A percentile compares a stretch with the other conserved stretches of the same genome.
These are phyloP conservation scores for Leistus spinibarbis DNA, from an alignment of 2,888 invertebrate species.

Conservation along the genomic window DNA sequence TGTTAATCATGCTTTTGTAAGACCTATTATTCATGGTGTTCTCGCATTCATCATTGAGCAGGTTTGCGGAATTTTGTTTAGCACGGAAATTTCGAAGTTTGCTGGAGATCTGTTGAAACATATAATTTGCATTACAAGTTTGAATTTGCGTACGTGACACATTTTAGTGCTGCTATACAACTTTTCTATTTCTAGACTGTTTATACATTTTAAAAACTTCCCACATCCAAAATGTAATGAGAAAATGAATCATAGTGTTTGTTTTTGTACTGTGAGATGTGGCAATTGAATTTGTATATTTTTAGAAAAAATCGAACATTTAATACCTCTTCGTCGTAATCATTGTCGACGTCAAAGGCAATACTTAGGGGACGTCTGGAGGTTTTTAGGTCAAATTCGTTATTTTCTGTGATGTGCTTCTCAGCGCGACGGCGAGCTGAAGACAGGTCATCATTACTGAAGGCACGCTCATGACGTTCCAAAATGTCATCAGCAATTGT, in stretches of 20 bases:
- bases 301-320: neutral
- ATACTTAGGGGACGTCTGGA: slow-evolving; percentile 48
- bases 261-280: neutral
- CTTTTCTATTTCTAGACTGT: neutral
- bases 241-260: slow-evolving; percentile 2
- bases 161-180: neutral
- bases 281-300: neutral
- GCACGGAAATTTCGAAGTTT: slow-evolving; percentile 67
- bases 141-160: neutral
- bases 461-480: slow-evolving; percentile 57
- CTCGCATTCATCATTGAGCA: slow-evolving; percentile 69
- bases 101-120: slow-evolving; percentile 63
- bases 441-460: slow-evolving; percentile 60
- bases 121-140: slow-evolving; percentile 6
- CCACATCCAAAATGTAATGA: neutral
- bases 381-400: slow-evolving; percentile 69
- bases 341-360: slow-evolving; percentile 57
- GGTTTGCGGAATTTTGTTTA: slow-evolving; percentile 64
- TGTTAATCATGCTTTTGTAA: slow-evolving; percentile 62
- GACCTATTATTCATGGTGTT: slow-evolving; percentile 64
- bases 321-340: slow-evolving; percentile 58
- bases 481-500: slow-evolving; percentile 50
- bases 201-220: neutral
- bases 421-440: slow-evolving; percentile 61
- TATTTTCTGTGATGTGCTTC: slow-evolving; percentile 61